These are phyloP conservation scores for Dryococelus australis DNA, from an alignment of 2,888 invertebrate genomes.

Conservation along the genomic window DNA sequence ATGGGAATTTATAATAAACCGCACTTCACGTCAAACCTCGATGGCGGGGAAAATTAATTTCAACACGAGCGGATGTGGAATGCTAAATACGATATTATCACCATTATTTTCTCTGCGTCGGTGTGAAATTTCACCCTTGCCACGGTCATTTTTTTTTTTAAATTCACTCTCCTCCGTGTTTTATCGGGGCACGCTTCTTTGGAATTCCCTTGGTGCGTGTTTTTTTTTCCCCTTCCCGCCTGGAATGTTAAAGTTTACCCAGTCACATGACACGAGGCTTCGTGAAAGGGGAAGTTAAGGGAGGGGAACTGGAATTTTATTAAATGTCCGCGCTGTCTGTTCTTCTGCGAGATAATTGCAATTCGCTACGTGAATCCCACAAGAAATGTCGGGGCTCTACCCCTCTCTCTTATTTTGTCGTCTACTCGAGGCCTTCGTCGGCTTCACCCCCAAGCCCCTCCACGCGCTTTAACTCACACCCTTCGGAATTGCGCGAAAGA, in stretches of 20 bases:
- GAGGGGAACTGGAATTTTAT: constrained; percentile 33
- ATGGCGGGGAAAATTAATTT: background rate
- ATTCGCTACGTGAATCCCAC: constrained; percentile 34
- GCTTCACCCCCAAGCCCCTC: too few relatives aligned
- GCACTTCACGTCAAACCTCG: background rate
- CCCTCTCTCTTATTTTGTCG: background rate
- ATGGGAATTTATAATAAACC: background rate
- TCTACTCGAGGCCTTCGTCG: background rate
- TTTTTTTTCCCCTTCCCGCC: background rate
- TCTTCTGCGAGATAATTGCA: constrained; percentile 35
- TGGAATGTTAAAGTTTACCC: background rate
- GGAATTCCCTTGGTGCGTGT: background rate
- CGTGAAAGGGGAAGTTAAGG: background rate
- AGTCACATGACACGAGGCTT: background rate
- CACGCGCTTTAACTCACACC: too few relatives aligned
- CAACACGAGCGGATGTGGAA: background rate
- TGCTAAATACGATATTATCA: background rate
- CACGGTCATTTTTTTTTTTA: background rate
- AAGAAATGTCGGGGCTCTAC: constrained; percentile 34
- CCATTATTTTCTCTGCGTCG: background rate
- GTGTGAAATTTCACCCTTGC: background rate
- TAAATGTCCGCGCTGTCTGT: constrained; percentile 37
- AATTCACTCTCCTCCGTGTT: background rate
- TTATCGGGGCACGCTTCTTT: background rate
- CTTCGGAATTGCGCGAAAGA: background rate